Base-by-base conservation (phyloP, 2,113 vertebrate species). In the Cinclus mexicanus region DNA sequence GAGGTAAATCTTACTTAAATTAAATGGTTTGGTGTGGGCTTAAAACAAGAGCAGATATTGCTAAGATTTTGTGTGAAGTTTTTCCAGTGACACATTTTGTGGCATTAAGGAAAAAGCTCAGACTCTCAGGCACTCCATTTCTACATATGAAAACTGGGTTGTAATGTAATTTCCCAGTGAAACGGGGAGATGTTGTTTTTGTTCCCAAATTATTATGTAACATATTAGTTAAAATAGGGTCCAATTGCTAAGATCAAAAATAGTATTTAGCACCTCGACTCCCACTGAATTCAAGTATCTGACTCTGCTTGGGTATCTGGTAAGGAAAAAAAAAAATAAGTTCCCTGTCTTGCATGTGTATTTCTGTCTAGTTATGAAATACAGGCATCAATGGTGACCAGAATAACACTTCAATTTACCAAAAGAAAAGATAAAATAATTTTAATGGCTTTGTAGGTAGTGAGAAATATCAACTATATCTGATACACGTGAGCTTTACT, bases 1-100 rank as follows among this genome's bases (percentile, higher is more conserved):
- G 93, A 97, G 93, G 90, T 95, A 96, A 93, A 93, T 94, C 90
- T 90, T 83, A 71, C 93, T 96, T 95, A 92, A 95, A 96, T 97
- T 97, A 97, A 96, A 89, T 64, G 71, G 55, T 84, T 97, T 88
- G 71, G 86, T 97, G 91, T 96, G 95, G 89, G 96, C 65, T 95
- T 92, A 91, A 87, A 94, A 94, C 63, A 94, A 87, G 87, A 93
- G 78, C 81, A 94, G 95, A 89, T 83, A 93, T 68, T 76, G 83
- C 94, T 91, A 82, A 85, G 93, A 50, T 67, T 96, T 91, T 63
- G 53, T 90, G 84, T 81, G 91, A 96, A 95, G 67, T 93, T 96
- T 96, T 95, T 91, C 61, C 92, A 93, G 65, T 84, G 90, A 93
- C 94, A 95, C 53, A 89, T 96, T 95, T 93, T 91, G 57, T 81